These are phyloP conservation scores for Standfussiana lucernea DNA, from an alignment of 2,888 invertebrate species.

Conservation along the genomic window DNA sequence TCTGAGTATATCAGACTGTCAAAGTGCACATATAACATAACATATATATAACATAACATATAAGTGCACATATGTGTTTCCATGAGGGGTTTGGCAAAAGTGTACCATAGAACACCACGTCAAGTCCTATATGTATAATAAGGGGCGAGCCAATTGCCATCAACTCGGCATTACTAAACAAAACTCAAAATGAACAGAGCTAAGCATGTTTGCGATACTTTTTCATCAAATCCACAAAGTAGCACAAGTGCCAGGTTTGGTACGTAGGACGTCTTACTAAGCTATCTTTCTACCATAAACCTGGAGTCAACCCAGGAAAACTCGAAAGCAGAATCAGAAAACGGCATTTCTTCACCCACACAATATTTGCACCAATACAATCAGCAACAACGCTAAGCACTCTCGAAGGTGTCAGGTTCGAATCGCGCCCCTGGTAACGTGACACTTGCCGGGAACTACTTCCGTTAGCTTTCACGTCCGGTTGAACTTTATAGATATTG, in stretches of 20 bases:
- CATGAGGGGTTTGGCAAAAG: neutral
- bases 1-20: neutral
- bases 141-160: neutral
- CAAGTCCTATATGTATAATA: too few species aligned
- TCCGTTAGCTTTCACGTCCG: conserved; percentile 65
- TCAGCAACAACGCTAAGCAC: conserved; percentile 52
- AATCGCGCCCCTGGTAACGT: conserved; percentile 62
- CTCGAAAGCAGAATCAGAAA: neutral
- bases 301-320: neutral
- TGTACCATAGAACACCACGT: neutral
- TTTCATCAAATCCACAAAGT: neutral
- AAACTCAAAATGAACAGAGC: neutral
- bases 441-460: conserved; percentile 58
- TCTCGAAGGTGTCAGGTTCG: conserved; percentile 63
- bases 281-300: neutral
- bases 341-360: neutral
- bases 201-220: too few species aligned
- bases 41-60: too few species aligned
- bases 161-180: neutral
- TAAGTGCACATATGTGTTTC: neutral
- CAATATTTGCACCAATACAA: conserved; percentile 32
- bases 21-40: neutral
- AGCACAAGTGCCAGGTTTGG: neutral
- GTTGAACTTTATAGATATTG: conserved; percentile 47
- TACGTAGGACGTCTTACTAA: neutral